These are phyloP conservation scores for Phymanthus crucifer DNA, from an alignment of 92 coral and sea anemone genomes.

Conservation along the genomic window DNA sequence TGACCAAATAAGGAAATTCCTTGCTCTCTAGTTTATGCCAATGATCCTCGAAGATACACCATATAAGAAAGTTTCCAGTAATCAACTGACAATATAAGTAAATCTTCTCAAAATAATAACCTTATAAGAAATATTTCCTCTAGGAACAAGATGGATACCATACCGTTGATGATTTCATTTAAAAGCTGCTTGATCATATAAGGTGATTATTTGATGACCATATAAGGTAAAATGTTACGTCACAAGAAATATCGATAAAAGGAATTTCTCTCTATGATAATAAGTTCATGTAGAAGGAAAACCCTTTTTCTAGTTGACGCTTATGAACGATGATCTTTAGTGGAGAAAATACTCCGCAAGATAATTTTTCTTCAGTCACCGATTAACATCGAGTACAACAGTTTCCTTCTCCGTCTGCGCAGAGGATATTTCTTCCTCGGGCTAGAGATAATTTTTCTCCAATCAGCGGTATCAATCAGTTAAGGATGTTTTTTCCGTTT, in stretches of 20 bases:
- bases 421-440: too few relatives aligned
- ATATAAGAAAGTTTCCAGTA: not conserved
- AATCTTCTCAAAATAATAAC: not conserved
- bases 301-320: not conserved
- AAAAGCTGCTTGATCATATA: too few relatives aligned
- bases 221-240: not conserved
- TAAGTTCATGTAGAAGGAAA: not conserved
- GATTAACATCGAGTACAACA: not conserved
- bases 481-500: too few relatives aligned
- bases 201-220: too few relatives aligned
- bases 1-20: not conserved
- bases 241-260: not conserved
- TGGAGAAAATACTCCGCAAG: not conserved
- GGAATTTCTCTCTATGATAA: not conserved
- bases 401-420: too few relatives aligned
- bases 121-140: too few relatives aligned
- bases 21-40: not conserved
- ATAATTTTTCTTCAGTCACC: not conserved
- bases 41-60: not conserved
- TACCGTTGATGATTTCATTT: not conserved
- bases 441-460: too few relatives aligned
- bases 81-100: constrained; percentile 4
- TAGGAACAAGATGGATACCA: too few relatives aligned
- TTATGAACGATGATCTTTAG: too few relatives aligned
- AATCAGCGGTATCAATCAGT: too few relatives aligned